Percentiles rank a stretch among this genome's conserved stretches.
These are phyloP conservation scores for Hypomecis punctinalis DNA, from an alignment of 2,888 invertebrate genomes.

Conservation along the genomic window DNA sequence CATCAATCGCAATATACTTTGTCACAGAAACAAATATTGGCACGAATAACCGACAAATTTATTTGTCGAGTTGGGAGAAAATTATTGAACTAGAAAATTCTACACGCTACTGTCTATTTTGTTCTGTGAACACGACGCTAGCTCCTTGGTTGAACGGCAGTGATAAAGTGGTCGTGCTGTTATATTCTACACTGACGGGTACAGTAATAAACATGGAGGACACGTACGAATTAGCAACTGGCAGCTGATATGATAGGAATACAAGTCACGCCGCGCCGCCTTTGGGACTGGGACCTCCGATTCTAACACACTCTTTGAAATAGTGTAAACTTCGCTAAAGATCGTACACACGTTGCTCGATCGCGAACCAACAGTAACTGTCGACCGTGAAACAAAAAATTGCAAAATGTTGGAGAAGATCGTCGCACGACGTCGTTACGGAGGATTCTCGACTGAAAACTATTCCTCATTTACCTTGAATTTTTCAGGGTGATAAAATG, in stretches of 20 bases:
- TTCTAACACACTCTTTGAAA: conserved; percentile 46
- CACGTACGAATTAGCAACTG: conserved; percentile 47
- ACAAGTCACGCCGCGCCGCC: conserved; percentile 47
- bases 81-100: neutral
- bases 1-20: conserved; percentile 29
- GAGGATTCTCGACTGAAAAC: too few relatives aligned
- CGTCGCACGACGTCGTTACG: too few relatives aligned
- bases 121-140: neutral
- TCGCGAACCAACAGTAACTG: too few relatives aligned
- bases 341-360: neutral
- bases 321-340: neutral
- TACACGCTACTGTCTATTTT: too few relatives aligned
- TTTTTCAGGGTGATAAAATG: too few relatives aligned
- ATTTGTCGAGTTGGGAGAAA: neutral
- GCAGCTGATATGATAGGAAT: conserved; percentile 46
- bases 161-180: neutral
- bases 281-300: conserved; percentile 45
- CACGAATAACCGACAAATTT: conserved; percentile 16
- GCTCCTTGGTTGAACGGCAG: neutral
- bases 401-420: too few relatives aligned
- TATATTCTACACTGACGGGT: conserved; percentile 13
- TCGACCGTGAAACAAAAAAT: too few relatives aligned
- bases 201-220: conserved; percentile 24
- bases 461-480: too few relatives aligned
- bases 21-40: conserved; percentile 28